A percentile compares a stretch with the other conserved stretches of the same genome.
Conservation (phyloP, 2,888 invertebrate genomes). For the Ferrisia virgata region DNA sequence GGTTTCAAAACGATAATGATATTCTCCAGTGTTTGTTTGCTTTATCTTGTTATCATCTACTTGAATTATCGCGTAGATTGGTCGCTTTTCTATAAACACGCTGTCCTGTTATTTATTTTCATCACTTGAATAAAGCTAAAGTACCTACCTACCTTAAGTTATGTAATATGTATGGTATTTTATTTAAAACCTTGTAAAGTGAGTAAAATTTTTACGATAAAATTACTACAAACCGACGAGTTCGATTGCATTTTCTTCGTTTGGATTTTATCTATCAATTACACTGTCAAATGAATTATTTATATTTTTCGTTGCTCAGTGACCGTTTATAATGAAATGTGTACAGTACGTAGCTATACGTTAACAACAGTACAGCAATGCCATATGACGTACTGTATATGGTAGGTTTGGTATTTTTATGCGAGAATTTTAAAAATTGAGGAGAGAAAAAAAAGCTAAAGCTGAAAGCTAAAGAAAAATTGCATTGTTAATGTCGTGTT, state of each 20-base stretch:
- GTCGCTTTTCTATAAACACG: too few relatives aligned
- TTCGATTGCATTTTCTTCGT: neutral
- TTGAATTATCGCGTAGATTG: neutral
- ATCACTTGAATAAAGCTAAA: too few relatives aligned
- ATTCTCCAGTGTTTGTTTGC: neutral
- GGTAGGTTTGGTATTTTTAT: neutral
- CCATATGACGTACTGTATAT: too few relatives aligned
- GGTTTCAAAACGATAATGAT: neutral
- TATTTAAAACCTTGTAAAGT: too few relatives aligned
- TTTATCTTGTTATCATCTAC: neutral
- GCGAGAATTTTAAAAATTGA: too few relatives aligned
- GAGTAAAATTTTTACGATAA: too few relatives aligned
- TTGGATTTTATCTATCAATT: neutral
- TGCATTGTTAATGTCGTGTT: constrained; percentile 25
- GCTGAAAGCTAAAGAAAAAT: neutral
- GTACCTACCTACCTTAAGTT: too few relatives aligned
- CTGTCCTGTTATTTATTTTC: too few relatives aligned
- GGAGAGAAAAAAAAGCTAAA: neutral
- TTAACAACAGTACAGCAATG: too few relatives aligned
- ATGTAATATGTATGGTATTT: too few relatives aligned
- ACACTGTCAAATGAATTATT: neutral
- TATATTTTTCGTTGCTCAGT: neutral
- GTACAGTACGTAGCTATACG: neutral
- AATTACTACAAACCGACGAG: neutral
- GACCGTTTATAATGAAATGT: neutral